Conservation (phyloP, 1,140 invertebrate species). For the Dendroctonus valens region DNA sequence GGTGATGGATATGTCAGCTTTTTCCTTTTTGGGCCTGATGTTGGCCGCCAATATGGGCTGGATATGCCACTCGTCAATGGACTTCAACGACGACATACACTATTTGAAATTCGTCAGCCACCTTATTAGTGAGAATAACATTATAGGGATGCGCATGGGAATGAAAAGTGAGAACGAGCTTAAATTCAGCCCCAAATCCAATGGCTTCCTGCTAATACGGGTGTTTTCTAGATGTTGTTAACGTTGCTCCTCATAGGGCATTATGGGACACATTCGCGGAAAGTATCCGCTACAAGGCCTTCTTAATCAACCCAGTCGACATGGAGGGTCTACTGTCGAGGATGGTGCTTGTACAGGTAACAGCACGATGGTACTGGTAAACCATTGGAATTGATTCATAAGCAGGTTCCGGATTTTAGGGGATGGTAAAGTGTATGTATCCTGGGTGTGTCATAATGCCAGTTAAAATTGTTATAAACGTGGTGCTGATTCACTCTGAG, state of each 20-base stretch:
- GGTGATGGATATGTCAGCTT: slow-evolving; percentile 51
- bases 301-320: slow-evolving; percentile 31
- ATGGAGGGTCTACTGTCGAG: no score
- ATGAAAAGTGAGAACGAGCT: no score
- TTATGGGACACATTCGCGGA: slow-evolving; percentile 27
- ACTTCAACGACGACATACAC: slow-evolving; percentile 42
- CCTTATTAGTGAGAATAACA: slow-evolving; percentile 48
- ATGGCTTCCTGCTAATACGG: slow-evolving; percentile 42
- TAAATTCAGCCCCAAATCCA: no score
- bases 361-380: no score
- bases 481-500: slow-evolving; percentile 33
- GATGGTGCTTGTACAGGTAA: slow-evolving; percentile 7
- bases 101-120: slow-evolving; percentile 48
- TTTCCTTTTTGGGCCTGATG: slow-evolving; percentile 55
- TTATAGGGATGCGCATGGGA: no score
- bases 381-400: no score
- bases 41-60: no score
- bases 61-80: slow-evolving; percentile 45
- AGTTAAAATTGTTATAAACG: slow-evolving; percentile 26
- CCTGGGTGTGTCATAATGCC: no score
- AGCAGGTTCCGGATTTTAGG: no score
- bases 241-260: slow-evolving; percentile 17
- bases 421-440: no score
- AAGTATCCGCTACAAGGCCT: slow-evolving; percentile 22
- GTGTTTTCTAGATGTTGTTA: slow-evolving; percentile 21